Conservation (phyloP, 2,113 vertebrate genomes). For the Glaucomys volans region DNA sequence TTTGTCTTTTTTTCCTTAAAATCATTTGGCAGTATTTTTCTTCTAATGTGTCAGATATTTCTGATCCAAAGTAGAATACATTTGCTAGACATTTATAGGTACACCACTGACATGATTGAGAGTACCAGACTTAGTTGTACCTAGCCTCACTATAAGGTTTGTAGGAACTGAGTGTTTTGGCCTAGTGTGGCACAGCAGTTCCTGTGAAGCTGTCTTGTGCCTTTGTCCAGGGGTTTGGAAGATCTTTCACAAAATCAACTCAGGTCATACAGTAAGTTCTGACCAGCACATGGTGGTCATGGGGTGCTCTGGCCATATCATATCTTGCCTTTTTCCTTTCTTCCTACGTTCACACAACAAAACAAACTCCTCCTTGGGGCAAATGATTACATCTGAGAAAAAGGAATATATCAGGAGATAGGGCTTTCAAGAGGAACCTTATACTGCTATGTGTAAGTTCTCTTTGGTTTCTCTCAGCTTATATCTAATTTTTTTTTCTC, state of each 20-base stretch:
- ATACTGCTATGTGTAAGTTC: not conserved
- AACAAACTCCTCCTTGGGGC: conserved; percentile 24
- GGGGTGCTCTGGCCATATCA: not conserved
- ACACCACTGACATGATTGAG: not conserved
- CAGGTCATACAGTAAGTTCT: not conserved
- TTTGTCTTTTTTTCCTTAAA: conserved; percentile 25
- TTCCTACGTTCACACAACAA: not conserved
- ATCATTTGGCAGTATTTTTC: not conserved
- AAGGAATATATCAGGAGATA: not conserved
- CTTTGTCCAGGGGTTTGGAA: not conserved
- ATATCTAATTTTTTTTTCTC: not conserved
- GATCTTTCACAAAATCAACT: conserved; percentile 7
- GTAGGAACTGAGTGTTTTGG: not conserved
- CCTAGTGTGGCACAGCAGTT: not conserved
- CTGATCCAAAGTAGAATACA: not conserved
- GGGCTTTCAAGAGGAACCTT: conserved; percentile 29
- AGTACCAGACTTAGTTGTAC: not conserved
- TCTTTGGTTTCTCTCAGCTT: not conserved
- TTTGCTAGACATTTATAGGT: conserved; percentile 25
- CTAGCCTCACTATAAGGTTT: not conserved
- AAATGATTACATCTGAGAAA: conserved; percentile 6
- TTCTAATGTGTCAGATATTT: not conserved
- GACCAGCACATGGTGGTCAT: not conserved
- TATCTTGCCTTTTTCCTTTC: conserved; percentile 9
- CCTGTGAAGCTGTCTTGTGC: not conserved